Evolutionary conservation across 2,113 vertebrate species (phyloP), one percentile per base, ranked within the genome.

Genomic region (Phyllopteryx taeniolatus): DNA sequence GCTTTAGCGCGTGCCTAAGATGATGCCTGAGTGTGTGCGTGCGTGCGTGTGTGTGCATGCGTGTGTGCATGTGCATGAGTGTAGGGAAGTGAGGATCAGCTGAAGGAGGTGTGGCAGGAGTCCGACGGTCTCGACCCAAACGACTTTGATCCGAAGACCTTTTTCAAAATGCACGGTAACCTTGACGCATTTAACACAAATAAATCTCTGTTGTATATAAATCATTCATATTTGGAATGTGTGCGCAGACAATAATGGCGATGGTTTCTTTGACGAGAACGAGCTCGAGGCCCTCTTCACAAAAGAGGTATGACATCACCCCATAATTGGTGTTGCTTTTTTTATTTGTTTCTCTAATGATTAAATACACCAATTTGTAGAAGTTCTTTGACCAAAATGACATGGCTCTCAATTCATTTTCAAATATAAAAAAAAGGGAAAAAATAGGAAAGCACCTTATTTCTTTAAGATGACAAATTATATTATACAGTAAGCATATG

Each of bases 91-190:
- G 93, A 96, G 85, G 95, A 96, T 88, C 96, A 98, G 86, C 89
- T 98, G 73, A 98, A 96, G 85, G 95, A 98, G 84, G 96, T 98
- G 39, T 98, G 96, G 96, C 89, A 96, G 87, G 95, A 98, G 83
- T 68, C 94, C 44, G 96, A 98, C 74, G 95, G 95, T 76, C 87
- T 98, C 85, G 96, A 97, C 82, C 95, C 95, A 69, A 91, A 93
- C 61, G 93, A 96, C 81, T 98, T 98, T 88, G 91, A 98, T 73
- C 93, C 96, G 66, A 98, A 95, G 92, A 98, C 96, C 64, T 98
- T 98, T 91, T 98, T 98, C 92, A 97, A 93, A 83, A 90, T 98
- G 79, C 96, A 98, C 1, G 96, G 96, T 98, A 95, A 59, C 59
- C 51, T 71, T 66, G 22, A 47, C 0, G 17, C 8, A 3, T 27